Base-by-base conservation (phyloP, 2,113 vertebrate genomes). In the Penelope pileata region DNA sequence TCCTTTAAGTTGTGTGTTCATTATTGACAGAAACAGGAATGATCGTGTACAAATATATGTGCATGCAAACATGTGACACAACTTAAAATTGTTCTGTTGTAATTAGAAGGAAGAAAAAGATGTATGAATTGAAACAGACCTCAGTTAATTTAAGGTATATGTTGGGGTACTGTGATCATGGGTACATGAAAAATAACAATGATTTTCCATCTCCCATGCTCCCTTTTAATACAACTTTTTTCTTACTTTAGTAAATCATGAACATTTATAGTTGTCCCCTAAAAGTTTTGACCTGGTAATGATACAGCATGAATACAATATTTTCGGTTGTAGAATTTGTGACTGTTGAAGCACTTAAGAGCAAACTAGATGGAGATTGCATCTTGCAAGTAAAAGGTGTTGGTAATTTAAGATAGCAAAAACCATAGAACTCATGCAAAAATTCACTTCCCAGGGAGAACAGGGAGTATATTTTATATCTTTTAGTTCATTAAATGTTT, bases 21-120 rank as follows among this genome's bases (percentile, higher is more conserved):
- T 80, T 95, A 83, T 62, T 90, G 53, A 90, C 40, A 77, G 83
- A 82, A 94, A 82, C 7, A 66, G n/a, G 40, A 92, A 78, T 90
- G 38, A 94, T 76, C 42, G 47, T 50, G 6, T 68, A 50, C 69
- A 81, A 29, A 79, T 12, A 94, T 85, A 84, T 27, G 48, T 27
- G 76, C 16, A 79, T 36, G 10, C 32, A 81, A 82, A 82, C 40
- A 15, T 30, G 12, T 60, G 56, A 76, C 60, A 95, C 43, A 72
- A 81, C 58, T 38, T 80, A 67, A 85, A 93, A 40, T 91, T 79
- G 53, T 75, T 32, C 22, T 92, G 21, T 66, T 42, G 27, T 82
- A 92, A 86, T 87, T 68, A 73, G 58, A 87, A 87, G 22, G 67
- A 50, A 87, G 56, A 82, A 82, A 92, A 40, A 73, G n/a, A 12